Conservation (phyloP, 2,113 vertebrate genomes). For the Lanius ludovicianus region DNA sequence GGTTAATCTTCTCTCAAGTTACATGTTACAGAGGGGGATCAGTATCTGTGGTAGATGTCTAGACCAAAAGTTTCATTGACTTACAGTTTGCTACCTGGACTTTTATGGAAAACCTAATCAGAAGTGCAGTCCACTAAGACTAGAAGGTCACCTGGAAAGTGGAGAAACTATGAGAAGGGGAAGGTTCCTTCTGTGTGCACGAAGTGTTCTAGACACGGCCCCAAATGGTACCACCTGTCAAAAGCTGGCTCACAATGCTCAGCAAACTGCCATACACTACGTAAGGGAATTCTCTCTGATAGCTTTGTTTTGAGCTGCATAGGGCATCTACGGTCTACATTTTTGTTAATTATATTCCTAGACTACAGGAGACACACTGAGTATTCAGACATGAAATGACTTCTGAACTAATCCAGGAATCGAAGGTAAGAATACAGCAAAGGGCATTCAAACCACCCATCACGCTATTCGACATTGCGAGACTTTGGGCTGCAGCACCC, state of each 20-base stretch:
- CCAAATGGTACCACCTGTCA: not conserved
- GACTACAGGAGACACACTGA: not conserved
- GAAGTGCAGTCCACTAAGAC: not conserved
- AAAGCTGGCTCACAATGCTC: not conserved
- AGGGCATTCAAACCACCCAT: not conserved
- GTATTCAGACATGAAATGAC: not conserved
- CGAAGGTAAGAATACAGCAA: not conserved
- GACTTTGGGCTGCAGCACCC: not conserved
- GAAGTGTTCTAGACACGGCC: not conserved
- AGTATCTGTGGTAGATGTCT: not conserved
- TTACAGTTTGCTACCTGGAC: not conserved
- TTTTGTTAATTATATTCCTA: not conserved
- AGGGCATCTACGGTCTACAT: not conserved
- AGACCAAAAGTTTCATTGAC: not conserved
- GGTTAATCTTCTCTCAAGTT: not conserved
- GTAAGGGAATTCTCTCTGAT: not conserved
- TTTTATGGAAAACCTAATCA: not conserved
- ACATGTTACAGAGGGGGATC: not conserved
- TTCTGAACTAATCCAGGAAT: not conserved
- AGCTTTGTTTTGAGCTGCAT: not conserved
- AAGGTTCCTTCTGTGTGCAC: not conserved
- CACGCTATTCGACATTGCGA: not conserved
- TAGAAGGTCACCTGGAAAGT: not conserved
- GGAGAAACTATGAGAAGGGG: not conserved
- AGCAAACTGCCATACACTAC: fast-evolving